A percentile compares a stretch with the other conserved stretches of the same genome.
Conservation (phyloP, 2,113 vertebrate species). For the Zapus hudsonius region DNA sequence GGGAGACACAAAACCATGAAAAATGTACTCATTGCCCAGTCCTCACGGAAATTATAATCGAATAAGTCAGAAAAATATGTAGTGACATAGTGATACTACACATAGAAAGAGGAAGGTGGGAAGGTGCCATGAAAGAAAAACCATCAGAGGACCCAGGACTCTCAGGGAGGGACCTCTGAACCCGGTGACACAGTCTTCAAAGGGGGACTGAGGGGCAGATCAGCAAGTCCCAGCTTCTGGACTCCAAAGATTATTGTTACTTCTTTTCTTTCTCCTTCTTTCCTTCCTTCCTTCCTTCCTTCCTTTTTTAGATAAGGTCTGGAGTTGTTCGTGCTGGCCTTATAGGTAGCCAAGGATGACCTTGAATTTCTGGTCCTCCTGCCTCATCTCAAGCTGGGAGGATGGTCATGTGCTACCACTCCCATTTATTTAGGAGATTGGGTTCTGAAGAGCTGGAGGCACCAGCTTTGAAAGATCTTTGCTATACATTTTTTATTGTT, state of each 20-base stretch:
- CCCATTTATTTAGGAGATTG: no score
- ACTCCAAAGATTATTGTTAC: no score
- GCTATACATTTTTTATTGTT: no score
- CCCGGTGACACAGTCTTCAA: accelerated
- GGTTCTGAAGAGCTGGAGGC: background rate
- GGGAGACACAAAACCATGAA: background rate
- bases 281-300: no score
- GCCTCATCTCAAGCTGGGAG: no score
- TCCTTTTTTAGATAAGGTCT: no score
- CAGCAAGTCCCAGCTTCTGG: background rate
- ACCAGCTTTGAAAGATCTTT: background rate
- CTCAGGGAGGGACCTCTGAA: background rate
- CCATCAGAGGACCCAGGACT: background rate
- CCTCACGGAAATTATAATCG: background rate
- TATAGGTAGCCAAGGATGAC: no score
- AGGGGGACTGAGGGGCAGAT: background rate
- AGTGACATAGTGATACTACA: accelerated
- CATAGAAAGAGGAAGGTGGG: background rate
- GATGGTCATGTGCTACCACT: no score
- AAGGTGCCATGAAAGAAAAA: background rate
- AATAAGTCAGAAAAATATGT: background rate
- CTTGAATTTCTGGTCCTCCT: no score
- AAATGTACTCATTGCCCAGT: no score
- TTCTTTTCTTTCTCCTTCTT: no score
- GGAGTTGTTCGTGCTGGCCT: no score